A percentile compares a stretch with the other conserved stretches of the same genome.
phyloP scores from a whole-genome alignment of 2,888 invertebrate species.

The Watsonalla binaria region DNA sequence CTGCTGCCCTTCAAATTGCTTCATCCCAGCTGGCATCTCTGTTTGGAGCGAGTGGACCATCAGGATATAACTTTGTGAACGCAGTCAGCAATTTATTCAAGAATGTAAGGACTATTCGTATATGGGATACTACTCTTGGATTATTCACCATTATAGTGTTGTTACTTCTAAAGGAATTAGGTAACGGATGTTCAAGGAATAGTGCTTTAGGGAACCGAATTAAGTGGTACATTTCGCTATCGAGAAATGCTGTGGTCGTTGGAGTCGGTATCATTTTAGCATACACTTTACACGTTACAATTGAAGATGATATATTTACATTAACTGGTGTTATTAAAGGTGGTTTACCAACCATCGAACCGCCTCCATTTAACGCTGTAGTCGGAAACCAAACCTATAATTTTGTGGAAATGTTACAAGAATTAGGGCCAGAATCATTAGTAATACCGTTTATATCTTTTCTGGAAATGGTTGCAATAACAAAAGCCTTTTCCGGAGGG shows the following conservation, averaged over 20 bases:
- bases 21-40: conserved; percentile 87
- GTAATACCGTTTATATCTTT: conserved; percentile 84
- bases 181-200: conserved; percentile 72
- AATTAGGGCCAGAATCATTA: conserved; percentile 79
- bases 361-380: conserved; percentile 83
- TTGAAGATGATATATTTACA: conserved; percentile 75
- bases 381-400: conserved; percentile 77
- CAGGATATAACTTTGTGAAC: conserved; percentile 81
- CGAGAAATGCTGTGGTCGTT: conserved; percentile 89
- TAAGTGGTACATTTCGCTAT: conserved; percentile 82
- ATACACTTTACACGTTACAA: conserved; percentile 44
- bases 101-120: conserved; percentile 77
- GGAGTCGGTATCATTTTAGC: conserved; percentile 85
- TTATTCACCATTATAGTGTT: conserved; percentile 80
- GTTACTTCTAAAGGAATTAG: conserved; percentile 80
- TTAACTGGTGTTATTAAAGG: conserved; percentile 82
- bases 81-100: conserved; percentile 79
- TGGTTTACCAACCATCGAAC: conserved; percentile 83
- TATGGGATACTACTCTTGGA: conserved; percentile 84
- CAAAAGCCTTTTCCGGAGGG: conserved; percentile 88
- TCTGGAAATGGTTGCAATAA: conserved; percentile 85
- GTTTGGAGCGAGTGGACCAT: conserved; percentile 80
- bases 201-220: conserved; percentile 63
- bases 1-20: conserved; percentile 91
- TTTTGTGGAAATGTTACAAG: conserved; percentile 81